Base-by-base conservation (phyloP, 2,113 vertebrate species). In the Dunckerocampus dactyliophorus region DNA sequence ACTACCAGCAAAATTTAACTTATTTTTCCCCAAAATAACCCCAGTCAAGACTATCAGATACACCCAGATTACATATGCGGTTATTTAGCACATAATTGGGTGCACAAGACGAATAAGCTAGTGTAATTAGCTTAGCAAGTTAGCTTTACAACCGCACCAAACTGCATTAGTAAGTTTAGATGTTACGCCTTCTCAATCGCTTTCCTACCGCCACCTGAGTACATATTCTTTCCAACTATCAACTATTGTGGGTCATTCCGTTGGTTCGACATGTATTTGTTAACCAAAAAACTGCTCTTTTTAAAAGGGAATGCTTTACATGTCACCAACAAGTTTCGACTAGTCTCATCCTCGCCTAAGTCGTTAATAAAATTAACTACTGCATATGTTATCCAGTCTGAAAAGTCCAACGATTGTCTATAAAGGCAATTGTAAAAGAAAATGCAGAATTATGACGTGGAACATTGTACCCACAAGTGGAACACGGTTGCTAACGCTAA, bases 401-500 rank as follows among this genome's bases (percentile, higher is more conserved):
- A 16, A 20, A 8, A 1, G 34, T 21, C 12, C 6, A n/a, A 11
- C 11, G 21, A 34, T 4, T 31, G 54, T 56, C 21, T 56, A 8
- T 9, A 1, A 34, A 12, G 1, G 3, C 14, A 31, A 9, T 14
- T 56, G 16, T 16, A 42, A 11, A 37, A 42, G 17, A 11, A 42
- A 43, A 21, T 21, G 3, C 10, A 2, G 37, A 59, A 42, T 16
- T 24, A 7, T 14, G 52, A 69, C 16, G 59, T 53, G 59, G 65
- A 69, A 47, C 24, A 20, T 51, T 31, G 8, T 19, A 12, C 59
- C 48, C 17, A 16, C 13, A 31, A 28, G 42, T 51, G 45, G 39
- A 63, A 51, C 19, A 42, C 16, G 13, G 39, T 43, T 4, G 48
- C 10, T 47, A 49, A 22, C 16, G 73, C 82, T 81, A 81, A 71